A percentile compares a stretch with the other conserved stretches of the same genome.
Conservation (phyloP, 2,797 vertebrate species). For the Oryzias sinensis region DNA sequence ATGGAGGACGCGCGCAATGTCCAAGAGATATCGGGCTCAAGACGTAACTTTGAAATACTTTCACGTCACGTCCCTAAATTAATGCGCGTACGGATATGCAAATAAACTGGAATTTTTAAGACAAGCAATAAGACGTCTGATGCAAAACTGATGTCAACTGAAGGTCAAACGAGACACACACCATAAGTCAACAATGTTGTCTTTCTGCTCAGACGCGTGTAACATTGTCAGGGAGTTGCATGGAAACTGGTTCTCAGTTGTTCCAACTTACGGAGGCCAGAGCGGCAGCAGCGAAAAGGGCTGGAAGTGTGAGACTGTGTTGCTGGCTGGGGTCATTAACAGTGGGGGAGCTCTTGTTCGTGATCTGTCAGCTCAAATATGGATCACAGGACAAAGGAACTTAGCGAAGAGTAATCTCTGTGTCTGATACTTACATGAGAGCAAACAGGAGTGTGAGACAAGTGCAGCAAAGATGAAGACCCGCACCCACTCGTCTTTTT, state of each 20-base stretch:
- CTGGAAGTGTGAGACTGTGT: conserved; percentile 63
- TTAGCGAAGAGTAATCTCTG: conserved; percentile 77
- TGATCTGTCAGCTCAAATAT: conserved; percentile 80
- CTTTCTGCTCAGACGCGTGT: conserved; percentile 12
- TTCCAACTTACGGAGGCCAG: conserved; percentile 46
- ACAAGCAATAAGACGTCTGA: background rate
- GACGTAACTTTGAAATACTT: conserved; percentile 60
- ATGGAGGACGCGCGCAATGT: conserved; percentile 65
- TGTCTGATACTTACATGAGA: conserved; percentile 77
- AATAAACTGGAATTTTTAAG: background rate
- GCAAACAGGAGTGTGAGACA: conserved; percentile 74
- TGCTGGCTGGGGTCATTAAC: conserved; percentile 70
- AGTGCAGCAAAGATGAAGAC: conserved; percentile 62
- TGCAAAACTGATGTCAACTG: background rate
- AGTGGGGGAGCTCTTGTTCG: conserved; percentile 69
- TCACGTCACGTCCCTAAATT: conserved; percentile 53
- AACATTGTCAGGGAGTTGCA: conserved; percentile 23
- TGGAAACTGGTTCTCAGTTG: conserved; percentile 29
- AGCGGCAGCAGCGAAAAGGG: conserved; percentile 42
- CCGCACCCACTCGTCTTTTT: conserved; percentile 37
- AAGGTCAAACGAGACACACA: background rate
- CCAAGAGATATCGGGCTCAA: conserved; percentile 61
- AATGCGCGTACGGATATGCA: conserved; percentile 29
- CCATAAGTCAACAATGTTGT: conserved; percentile 4
- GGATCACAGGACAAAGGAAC: conserved; percentile 78